Conservation (phyloP, 2,888 invertebrate species). For the Andrena bicolor region DNA sequence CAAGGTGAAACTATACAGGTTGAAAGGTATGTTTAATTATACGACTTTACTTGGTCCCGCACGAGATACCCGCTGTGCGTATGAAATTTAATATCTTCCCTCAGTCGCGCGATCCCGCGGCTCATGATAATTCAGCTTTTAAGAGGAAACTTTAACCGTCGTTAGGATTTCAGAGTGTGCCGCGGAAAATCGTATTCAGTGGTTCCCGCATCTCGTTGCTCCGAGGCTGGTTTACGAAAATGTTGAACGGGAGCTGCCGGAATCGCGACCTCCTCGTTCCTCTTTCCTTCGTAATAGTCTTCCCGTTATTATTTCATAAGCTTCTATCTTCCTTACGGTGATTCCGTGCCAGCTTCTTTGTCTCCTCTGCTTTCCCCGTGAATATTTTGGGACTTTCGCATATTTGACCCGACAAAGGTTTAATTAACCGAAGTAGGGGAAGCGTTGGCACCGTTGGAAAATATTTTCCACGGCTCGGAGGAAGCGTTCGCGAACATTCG, state of each 20-base stretch:
- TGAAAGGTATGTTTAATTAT: conserved; percentile 53
- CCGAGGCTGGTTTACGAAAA: conserved; percentile 5
- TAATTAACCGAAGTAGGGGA: conserved; percentile 50
- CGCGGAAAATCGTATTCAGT: neutral
- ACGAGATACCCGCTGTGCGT: conserved; percentile 39
- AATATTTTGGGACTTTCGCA: conserved; percentile 26
- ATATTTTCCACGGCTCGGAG: conserved; percentile 7
- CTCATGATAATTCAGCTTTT: conserved; percentile 34
- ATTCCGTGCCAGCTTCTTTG: conserved; percentile 1
- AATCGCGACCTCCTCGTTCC: neutral
- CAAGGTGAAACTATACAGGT: conserved; percentile 12
- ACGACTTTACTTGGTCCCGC: conserved; percentile 20
- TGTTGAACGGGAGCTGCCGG: neutral
- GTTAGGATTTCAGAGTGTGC: neutral
- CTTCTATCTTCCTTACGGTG: conserved; percentile 7
- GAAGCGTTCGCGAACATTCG: neutral
- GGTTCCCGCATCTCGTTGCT: neutral
- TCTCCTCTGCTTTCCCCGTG: neutral
- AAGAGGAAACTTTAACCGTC: conserved; percentile 7
- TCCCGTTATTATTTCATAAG: conserved; percentile 16
- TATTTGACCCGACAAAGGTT: conserved; percentile 22
- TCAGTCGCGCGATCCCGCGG: conserved; percentile 4
- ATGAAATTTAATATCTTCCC: conserved; percentile 41
- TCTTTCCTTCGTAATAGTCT: neutral
- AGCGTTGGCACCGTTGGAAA: neutral